A percentile compares a stretch with the other conserved stretches of the same genome.
Conservation (phyloP, 92 coral and sea anemone genomes). For the Actinernus sp. region DNA sequence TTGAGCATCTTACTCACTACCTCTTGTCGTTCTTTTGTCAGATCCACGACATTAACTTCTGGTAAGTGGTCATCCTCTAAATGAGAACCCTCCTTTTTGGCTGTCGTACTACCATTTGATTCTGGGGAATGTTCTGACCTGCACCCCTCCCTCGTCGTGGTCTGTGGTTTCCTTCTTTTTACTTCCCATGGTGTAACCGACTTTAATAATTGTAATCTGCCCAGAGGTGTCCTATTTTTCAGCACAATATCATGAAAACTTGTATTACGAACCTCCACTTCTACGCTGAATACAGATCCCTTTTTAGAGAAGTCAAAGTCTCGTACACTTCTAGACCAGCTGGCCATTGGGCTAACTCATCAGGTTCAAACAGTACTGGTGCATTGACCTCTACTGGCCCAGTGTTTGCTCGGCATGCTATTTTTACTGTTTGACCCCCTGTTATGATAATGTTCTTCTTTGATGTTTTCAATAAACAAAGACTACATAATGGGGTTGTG, state of each 20-base stretch:
- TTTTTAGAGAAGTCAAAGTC: constrained; percentile 20
- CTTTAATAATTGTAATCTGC: constrained; percentile 28
- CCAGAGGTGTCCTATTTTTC: constrained; percentile 17
- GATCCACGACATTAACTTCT: too few species aligned
- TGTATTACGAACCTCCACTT: constrained; percentile 31
- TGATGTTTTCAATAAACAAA: constrained; percentile 23
- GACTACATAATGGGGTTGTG: too few species aligned
- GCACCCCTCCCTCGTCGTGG: too few species aligned
- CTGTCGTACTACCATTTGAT: too few species aligned
- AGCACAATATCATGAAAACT: constrained; percentile 33
- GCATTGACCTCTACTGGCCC: constrained; percentile 18
- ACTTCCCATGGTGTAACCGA: constrained; percentile 39
- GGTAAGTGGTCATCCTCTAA: too few species aligned
- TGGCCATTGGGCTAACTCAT: constrained; percentile 39
- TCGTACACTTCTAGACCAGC: constrained; percentile 34
- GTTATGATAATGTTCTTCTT: constrained; percentile 27
- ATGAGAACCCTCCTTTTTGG: too few species aligned
- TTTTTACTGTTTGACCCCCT: constrained; percentile 7
- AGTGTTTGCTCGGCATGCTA: constrained; percentile 28
- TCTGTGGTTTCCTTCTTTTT: too few species aligned
- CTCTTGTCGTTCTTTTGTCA: too few species aligned
- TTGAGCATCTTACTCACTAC: too few species aligned
- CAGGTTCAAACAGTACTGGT: constrained; percentile 52
- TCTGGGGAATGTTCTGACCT: too few species aligned
- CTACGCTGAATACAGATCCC: constrained; percentile 20